These are phyloP conservation scores for Griposia aprilina DNA, from an alignment of 2,888 invertebrate genomes.

Conservation along the genomic window DNA sequence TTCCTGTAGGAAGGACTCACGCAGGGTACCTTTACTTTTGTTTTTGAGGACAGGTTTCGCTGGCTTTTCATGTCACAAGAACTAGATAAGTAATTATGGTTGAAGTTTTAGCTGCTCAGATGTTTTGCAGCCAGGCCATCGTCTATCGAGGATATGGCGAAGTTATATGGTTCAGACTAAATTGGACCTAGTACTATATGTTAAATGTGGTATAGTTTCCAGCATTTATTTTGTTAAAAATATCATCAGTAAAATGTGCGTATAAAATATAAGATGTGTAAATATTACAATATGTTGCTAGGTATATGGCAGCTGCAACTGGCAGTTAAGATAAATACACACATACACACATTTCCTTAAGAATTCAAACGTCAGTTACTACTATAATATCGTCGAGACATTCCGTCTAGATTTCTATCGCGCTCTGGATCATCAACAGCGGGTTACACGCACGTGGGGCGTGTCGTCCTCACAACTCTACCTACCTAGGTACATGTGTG, in stretches of 20 bases:
- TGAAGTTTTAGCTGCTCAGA: not conserved
- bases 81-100: no score
- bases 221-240: not conserved
- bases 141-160: not conserved
- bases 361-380: slow-evolving; percentile 9
- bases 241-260: not conserved
- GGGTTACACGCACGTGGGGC: slow-evolving; percentile 23
- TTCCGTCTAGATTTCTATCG: slow-evolving; percentile 43
- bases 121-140: not conserved
- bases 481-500: not conserved
- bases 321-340: slow-evolving; percentile 8
- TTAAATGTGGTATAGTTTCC: not conserved
- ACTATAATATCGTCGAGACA: slow-evolving; percentile 14
- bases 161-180: no score
- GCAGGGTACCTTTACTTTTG: slow-evolving; percentile 38
- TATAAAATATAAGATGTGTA: not conserved
- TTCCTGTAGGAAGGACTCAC: slow-evolving; percentile 18
- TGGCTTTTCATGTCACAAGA: not conserved
- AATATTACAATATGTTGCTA: not conserved
- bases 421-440: slow-evolving; percentile 23
- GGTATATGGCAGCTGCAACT: not conserved
- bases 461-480: slow-evolving; percentile 4
- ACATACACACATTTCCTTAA: not conserved
- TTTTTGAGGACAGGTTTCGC: slow-evolving; percentile 9
- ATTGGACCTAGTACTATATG: not conserved